These are phyloP conservation scores for Anthopleura sola DNA, from an alignment of 64 coral and sea anemone genomes.

Conservation along the genomic window DNA sequence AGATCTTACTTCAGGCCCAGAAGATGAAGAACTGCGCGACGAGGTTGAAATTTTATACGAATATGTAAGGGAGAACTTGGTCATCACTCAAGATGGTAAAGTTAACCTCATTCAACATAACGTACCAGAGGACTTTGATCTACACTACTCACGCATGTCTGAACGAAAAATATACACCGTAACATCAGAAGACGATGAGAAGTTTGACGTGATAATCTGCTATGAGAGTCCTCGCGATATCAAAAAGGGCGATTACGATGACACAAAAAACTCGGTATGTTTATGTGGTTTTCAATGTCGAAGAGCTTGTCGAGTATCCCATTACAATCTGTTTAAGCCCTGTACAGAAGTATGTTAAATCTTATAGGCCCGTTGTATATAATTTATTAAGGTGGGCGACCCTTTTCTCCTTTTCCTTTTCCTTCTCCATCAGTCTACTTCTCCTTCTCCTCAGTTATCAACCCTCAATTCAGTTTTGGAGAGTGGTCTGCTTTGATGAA, in stretches of 20 bases:
- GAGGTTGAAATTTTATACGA: not conserved
- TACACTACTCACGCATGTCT: not conserved
- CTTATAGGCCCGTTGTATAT: too few relatives aligned
- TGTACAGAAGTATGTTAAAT: too few relatives aligned
- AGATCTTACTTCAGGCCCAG: not conserved
- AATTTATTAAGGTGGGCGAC: too few relatives aligned
- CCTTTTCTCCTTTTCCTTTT: too few relatives aligned
- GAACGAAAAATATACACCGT: not conserved
- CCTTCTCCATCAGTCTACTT: too few relatives aligned
- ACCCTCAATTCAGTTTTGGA: too few relatives aligned
- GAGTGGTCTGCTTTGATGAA: too few relatives aligned
- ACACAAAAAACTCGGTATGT: not conserved
- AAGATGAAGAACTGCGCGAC: not conserved
- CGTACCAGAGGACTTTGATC: not conserved
- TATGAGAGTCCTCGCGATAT: slow-evolving; percentile 7
- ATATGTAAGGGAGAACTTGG: not conserved
- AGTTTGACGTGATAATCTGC: not conserved
- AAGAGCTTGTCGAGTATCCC: too few relatives aligned
- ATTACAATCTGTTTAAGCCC: too few relatives aligned
- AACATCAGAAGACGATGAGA: not conserved
- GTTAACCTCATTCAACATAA: not conserved
- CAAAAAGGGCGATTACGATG: not conserved
- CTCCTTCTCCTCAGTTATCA: too few relatives aligned
- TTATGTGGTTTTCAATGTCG: too few relatives aligned
- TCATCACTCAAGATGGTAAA: not conserved